Evolutionary conservation across 2,888 invertebrate genomes (phyloP).

Genomic region (Drosophila lacicola): DNA sequence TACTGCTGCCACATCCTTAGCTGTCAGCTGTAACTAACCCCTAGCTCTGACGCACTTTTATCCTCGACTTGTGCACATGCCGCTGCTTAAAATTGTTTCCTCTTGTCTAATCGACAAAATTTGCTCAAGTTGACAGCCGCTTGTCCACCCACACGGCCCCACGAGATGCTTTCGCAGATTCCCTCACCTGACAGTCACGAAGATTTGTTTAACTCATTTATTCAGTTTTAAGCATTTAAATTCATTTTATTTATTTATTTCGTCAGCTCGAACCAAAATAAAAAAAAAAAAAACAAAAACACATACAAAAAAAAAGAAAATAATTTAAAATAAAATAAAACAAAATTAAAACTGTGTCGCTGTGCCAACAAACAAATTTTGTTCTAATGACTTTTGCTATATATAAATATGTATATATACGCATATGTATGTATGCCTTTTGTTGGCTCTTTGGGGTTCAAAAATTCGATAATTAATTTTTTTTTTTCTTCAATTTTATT

Average conservation of each 20-base stretch:
- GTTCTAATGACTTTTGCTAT: conserved; percentile 69
- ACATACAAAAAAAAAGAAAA: neutral
- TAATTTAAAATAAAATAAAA: neutral
- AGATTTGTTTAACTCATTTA: conserved; percentile 37
- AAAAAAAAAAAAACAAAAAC: conserved; percentile 4
- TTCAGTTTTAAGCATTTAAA: conserved; percentile 54
- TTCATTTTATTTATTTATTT: conserved; percentile 63
- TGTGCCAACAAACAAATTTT: conserved; percentile 67
- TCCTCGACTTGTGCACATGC: conserved; percentile 37
- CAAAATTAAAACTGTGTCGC: conserved; percentile 60
- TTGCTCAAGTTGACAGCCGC: conserved; percentile 64
- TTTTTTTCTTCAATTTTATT: conserved; percentile 25
- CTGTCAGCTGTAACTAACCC: conserved; percentile 1
- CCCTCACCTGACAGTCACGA: conserved; percentile 41
- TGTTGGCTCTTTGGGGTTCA: conserved; percentile 16
- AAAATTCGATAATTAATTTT: conserved; percentile 45
- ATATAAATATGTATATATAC: neutral
- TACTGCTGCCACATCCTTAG: conserved; percentile 32
- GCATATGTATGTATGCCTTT: conserved; percentile 6
- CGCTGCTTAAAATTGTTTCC: conserved; percentile 51
- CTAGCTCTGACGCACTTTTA: conserved; percentile 39
- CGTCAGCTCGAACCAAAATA: conserved; percentile 22
- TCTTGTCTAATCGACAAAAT: conserved; percentile 65
- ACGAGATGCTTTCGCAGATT: conserved; percentile 20
- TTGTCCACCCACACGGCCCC: conserved; percentile 67